Evolutionary conservation across 23 tunicate species (phyloP).

Genomic region (Pegea sp.): DNA sequence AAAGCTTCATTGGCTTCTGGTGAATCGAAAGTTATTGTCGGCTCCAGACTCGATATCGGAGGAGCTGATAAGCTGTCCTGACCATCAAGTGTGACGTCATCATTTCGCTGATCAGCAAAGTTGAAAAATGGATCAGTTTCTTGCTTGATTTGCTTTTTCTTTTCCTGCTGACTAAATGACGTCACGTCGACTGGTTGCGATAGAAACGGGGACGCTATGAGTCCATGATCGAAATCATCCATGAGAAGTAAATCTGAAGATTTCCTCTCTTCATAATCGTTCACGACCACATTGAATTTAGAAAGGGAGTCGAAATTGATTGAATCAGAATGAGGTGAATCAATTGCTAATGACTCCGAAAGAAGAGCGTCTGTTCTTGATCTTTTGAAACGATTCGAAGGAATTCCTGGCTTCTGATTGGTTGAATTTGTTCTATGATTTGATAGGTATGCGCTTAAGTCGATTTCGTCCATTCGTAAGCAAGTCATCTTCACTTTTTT

Average conservation of each 20-base stretch:
- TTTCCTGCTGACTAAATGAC: no score
- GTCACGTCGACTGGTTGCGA: neutral
- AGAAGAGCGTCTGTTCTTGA: neutral
- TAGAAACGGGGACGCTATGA: no score
- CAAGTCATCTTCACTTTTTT: no score
- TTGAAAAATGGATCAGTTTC: no score
- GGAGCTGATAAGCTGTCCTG: neutral
- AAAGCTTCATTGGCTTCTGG: constrained; percentile 12
- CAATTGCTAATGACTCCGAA: neutral
- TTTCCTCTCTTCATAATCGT: neutral
- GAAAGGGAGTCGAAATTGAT: neutral
- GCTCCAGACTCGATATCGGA: no score
- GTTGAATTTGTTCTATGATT: no score
- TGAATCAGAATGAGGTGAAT: neutral
- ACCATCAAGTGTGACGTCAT: neutral
- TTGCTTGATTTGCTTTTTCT: no score
- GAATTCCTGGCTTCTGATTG: no score
- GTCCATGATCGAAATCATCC: no score
- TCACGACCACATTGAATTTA: neutral
- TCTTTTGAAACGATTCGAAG: neutral
- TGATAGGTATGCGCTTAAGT: no score
- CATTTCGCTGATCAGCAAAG: neutral
- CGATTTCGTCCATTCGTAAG: no score
- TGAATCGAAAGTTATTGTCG: constrained; percentile 6
- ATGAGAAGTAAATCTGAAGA: no score